Evolutionary conservation across 2,113 vertebrate species (phyloP).

Genomic region (Hippotragus niger): DNA sequence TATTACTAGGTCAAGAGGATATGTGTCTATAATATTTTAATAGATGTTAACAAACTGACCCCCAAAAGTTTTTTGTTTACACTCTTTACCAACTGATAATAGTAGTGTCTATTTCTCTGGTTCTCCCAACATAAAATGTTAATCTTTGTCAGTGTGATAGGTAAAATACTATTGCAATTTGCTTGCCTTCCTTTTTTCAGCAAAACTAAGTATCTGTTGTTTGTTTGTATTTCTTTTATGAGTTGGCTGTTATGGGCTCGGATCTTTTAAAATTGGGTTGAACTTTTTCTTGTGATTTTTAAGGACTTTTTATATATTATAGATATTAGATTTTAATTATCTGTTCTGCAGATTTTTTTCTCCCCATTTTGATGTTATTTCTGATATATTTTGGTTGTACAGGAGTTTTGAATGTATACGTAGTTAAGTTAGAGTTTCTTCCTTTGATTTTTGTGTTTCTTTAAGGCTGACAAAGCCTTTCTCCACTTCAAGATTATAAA

Average conservation of each 20-base stretch:
- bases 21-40: background rate
- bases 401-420: background rate
- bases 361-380: background rate
- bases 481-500: background rate
- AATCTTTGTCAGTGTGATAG: background rate
- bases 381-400: background rate
- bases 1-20: background rate
- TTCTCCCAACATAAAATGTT: background rate
- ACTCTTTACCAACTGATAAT: background rate
- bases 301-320: background rate
- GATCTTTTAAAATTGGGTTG: conserved; percentile 12
- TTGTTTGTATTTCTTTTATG: background rate
- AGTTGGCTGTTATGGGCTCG: background rate
- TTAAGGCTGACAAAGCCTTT: background rate
- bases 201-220: background rate
- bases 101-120: background rate
- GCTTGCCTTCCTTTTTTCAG: background rate
- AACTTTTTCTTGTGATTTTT: background rate
- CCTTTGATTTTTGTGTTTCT: conserved; percentile 32
- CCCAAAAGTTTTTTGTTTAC: background rate
- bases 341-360: background rate
- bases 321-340: background rate
- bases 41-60: background rate
- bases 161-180: background rate
- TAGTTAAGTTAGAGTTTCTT: background rate